A percentile compares a stretch with the other conserved stretches of the same genome.
phyloP scores from a whole-genome alignment of 2,113 vertebrate genomes.

The Charina bottae region DNA sequence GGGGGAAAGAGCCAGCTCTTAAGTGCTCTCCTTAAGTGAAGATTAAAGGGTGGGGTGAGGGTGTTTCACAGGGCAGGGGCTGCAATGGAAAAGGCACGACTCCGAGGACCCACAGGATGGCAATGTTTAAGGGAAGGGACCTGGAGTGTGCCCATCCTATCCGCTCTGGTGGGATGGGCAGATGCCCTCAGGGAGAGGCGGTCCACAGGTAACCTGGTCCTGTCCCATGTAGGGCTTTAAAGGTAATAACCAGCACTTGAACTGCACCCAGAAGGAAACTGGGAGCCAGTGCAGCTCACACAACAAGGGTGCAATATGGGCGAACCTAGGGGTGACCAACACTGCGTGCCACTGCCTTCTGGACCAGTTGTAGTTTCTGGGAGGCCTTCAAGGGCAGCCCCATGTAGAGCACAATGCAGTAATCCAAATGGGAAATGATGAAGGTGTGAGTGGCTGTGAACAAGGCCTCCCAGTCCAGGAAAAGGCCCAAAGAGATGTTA shows the following conservation, averaged over 20 bases:
- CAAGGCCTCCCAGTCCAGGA: background rate
- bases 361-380: background rate
- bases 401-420: background rate
- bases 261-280: background rate
- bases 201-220: background rate
- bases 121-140: background rate
- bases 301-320: background rate
- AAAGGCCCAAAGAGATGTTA: background rate
- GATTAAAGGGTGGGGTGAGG: background rate
- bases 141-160: background rate
- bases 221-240: background rate
- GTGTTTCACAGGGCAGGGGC: background rate
- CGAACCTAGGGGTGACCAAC: background rate
- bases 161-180: background rate
- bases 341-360: background rate
- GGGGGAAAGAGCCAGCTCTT: background rate
- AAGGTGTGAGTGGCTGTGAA: background rate
- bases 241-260: background rate
- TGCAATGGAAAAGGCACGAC: background rate
- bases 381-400: background rate
- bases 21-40: background rate
- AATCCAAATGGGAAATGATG: background rate
- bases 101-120: background rate
- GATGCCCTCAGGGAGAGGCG: background rate
- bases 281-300: background rate